Evolutionary conservation across 2,113 vertebrate genomes (phyloP), one percentile per base, ranked within the genome.

Genomic region (Furnarius figulus): DNA sequence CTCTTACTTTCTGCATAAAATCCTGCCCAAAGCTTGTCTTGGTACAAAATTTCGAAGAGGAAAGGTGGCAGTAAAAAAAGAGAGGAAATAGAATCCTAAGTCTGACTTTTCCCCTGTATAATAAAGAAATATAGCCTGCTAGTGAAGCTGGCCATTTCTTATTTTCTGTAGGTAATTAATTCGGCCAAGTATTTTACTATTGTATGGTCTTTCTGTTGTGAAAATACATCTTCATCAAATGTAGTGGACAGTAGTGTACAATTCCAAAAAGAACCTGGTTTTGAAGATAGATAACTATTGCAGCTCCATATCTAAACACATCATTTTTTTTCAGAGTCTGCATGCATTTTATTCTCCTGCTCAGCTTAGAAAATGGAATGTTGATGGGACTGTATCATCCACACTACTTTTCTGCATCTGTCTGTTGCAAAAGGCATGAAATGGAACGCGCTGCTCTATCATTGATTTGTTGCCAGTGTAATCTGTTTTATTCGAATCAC

Each of bases 401-500:
- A 94, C 93, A 86, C 56, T 76, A 70, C 94, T 84, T 96, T 96
- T 96, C 91, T 93, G 79, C 67, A 73, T 97, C 95, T 96, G 92
- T 92, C 90, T 96, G 17, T 70, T 96, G 89, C 84, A 95, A 97
- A 96, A 97, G 46, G 89, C 81, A 95, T 96, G 95, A 97, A 97
- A 97, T 97, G 55, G 96, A 97, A 96, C 2, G 15, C 55, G 40
- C 62, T 0, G 14, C 53, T 96, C 93, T 93, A 82, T 95, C 94
- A 97, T 97, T 97, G 97, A 97, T 97, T 97, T 96, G 86, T 97
- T 96, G 94, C 94, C 93, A 95, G 78, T 1, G 5, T 97, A 96
- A 97, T 97, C 86, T 95, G 33, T 91, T 98, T 97, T 97, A 97
- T 97, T 97, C 95, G 88, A 97, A 97, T 97, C 96, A 97, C 94